Conservation (phyloP, 2,113 vertebrate genomes). For the Rattus rattus region DNA sequence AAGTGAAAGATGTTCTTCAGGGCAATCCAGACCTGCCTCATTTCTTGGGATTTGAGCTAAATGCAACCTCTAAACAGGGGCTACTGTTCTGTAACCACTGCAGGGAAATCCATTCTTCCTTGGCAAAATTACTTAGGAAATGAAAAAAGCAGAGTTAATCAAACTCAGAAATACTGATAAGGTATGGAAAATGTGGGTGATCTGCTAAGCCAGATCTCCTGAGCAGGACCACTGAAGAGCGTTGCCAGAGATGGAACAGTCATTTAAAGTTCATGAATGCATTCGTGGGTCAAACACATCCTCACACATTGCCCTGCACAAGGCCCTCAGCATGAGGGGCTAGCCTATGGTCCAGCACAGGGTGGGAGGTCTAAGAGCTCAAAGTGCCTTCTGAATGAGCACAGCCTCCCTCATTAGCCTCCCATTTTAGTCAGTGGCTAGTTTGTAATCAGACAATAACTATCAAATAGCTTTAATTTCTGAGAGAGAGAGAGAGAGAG, state of each 20-base stretch:
- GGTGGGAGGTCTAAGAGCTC: neutral
- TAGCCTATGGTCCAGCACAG: neutral
- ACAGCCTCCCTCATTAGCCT: conserved; percentile 31
- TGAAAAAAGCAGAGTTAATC: conserved; percentile 24
- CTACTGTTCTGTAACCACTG: neutral
- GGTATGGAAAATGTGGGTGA: conserved; percentile 33
- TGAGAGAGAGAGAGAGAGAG: conserved; percentile 19
- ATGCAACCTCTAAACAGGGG: conserved; percentile 43
- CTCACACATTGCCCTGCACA: conserved; percentile 37
- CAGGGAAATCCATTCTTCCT: conserved; percentile 42
- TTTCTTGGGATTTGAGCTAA: neutral
- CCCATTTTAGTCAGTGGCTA: conserved; percentile 17
- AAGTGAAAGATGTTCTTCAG: neutral
- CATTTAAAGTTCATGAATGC: conserved; percentile 28
- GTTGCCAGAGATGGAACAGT: neutral
- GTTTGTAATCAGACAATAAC: conserved; percentile 61
- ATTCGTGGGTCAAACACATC: conserved; percentile 34
- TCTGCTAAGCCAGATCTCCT: neutral
- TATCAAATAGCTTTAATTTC: conserved; percentile 72
- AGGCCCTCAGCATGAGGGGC: neutral
- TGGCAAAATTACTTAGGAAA: conserved; percentile 44
- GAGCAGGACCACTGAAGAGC: conserved; percentile 9
- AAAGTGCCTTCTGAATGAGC: neutral
- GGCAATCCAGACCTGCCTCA: neutral
- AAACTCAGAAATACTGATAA: conserved; percentile 58